Evolutionary conservation across 2,888 invertebrate species (phyloP), one percentile per base, ranked within the genome.

Genomic region (Drosophila ustulata): DNA sequence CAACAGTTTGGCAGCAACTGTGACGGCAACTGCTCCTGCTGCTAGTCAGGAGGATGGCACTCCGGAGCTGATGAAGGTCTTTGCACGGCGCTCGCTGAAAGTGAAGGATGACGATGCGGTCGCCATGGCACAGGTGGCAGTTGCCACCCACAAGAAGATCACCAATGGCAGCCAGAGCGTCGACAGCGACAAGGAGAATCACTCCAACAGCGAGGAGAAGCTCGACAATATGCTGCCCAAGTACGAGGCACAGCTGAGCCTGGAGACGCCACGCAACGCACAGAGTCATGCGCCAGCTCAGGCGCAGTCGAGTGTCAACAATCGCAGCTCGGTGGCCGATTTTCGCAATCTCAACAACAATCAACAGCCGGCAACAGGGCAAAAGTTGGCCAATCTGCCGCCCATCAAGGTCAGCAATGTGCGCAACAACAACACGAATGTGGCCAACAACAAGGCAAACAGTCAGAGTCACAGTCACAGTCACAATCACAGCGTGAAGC

Each of bases 41-140:
- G 57, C 18, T 3, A 66, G 52, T 4, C 83, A 93, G 80, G 94
- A 94, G 61, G 95, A 96, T 64, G 95, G 95, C 37, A 96, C 96
- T 90, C 96, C 96, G 0, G 96, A 96, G 91, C 90, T 96, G 7
- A 95, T 96, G 94, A 96, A 96, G 92, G 96, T 96, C 0, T 96
- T 96, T 89, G 96, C 96, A 0, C 93, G 96, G 46, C 93, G 96
- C 64, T 96, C 96, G n/a, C 92, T 96, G 0, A 96, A 96, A 92
- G 93, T 96, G n/a, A 96, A 96, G 92, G 96, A 96, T 4, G 96
- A 96, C 45, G 92, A 95, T 65, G 93, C 94, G 13, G 94, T 94
- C 70, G 94, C 94, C 72, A 93, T 78, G 9, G 65, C 80, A 0
- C 79, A 78, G 52, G 25, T 52, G 0, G 71, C 68, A 11, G 71